These are phyloP conservation scores for Puffinus mauretanicus DNA, from an alignment of 2,113 vertebrate genomes.

Conservation along the genomic window DNA sequence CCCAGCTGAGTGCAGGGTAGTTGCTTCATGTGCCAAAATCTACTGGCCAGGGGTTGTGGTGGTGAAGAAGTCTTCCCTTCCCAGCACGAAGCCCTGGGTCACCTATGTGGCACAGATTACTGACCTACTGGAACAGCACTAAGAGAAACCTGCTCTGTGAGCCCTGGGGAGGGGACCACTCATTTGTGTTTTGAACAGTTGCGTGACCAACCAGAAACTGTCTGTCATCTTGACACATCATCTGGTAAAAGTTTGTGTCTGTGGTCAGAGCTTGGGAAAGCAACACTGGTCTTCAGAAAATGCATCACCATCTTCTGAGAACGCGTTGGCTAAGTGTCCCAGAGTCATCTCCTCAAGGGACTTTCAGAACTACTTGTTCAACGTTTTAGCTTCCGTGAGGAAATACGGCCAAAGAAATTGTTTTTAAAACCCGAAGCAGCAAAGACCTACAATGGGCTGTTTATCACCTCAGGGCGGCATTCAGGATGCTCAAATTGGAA, in stretches of 20 bases:
- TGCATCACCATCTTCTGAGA: neutral
- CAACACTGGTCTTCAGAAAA: neutral
- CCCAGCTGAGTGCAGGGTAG: neutral
- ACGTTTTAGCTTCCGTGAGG: neutral
- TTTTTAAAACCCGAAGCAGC: neutral
- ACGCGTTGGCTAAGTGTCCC: accelerated
- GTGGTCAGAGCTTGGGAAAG: neutral
- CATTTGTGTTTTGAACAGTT: neutral
- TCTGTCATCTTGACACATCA: neutral
- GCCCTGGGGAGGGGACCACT: neutral
- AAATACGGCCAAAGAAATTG: neutral
- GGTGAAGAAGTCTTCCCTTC: neutral
- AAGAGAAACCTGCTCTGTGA: neutral
- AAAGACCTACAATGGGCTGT: neutral
- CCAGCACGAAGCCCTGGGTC: neutral
- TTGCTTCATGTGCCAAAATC: neutral
- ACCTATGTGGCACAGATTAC: neutral
- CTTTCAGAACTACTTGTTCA: neutral
- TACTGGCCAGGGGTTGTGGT: neutral
- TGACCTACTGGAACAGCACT: neutral
- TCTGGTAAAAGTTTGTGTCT: neutral
- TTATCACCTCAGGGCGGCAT: neutral
- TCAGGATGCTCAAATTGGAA: neutral
- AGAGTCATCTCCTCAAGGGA: neutral
- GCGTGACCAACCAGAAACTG: neutral